Base-by-base conservation (phyloP, 2,888 invertebrate genomes). In the Trypoxylon attenuatum region DNA sequence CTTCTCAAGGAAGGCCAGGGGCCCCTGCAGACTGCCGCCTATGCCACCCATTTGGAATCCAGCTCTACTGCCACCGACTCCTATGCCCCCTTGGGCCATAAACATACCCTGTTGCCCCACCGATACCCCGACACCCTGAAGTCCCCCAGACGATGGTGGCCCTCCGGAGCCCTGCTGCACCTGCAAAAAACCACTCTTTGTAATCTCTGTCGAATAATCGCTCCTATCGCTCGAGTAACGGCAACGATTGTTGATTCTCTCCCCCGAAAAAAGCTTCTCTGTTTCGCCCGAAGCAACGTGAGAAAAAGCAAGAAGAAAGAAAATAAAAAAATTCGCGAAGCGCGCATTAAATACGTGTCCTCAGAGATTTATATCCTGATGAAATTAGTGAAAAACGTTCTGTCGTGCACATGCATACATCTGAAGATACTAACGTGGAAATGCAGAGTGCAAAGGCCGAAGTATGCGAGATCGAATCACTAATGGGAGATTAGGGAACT, bases 1-100 rank as follows among this genome's bases (percentile, higher is more conserved):
- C 89, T 96, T 95, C 89, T 96, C 96, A 66, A 96, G 89, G 83
- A 93, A 96, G 0, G 96, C 96, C 68, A 96, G 89, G 0, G 96
- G 96, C 5, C 96, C 95, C 75, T 94, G 95, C 55, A 95, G 89
- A 0, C 90, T 89, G 4, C 89, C 89, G 66, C 89, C 87, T 16
- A 81, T 77, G 33, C 76, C 76, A 18, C 80, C 83, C 2, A 84
- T 75, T 93, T 89, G 87, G 92, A 96, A 33, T 93, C 95, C 77
- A 93, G 90, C 10, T 92, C 95, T 69, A 21, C 73, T 77, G 15
- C 76, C 69, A 19, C 64, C 33, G 4, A 74, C 72, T 2, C 76
- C 65, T n/a, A 77, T 76, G 23, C 78, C 82, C 45, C 81, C 78
- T 49, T 86, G 86, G 15, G 79, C 73, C 80, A 86, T 84, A 55